Conservation (phyloP, 2,797 vertebrate genomes). For the Oreortyx pictus region DNA sequence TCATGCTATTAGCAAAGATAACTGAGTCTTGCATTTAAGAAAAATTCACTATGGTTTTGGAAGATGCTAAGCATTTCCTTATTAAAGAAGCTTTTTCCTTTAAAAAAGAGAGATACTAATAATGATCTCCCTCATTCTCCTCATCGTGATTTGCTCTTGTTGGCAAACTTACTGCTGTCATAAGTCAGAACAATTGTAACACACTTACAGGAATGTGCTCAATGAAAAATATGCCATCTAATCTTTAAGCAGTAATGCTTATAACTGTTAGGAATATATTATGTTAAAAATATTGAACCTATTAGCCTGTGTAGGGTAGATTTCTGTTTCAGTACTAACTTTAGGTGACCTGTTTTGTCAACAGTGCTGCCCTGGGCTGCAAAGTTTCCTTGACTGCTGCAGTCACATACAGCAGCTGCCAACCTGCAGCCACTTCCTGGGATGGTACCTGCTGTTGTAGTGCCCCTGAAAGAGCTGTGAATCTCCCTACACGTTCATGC, state of each 20-base stretch:
- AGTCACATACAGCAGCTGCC: background rate
- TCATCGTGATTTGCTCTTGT: constrained; percentile 6
- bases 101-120: constrained; percentile 50
- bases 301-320: background rate
- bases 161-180: constrained; percentile 3
- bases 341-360: background rate
- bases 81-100: constrained; percentile 52
- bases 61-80: constrained; percentile 10
- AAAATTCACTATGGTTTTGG: constrained; percentile 8
- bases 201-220: background rate
- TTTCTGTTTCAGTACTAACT: background rate
- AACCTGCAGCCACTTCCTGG: background rate
- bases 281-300: background rate
- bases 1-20: background rate
- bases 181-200: constrained; percentile 29
- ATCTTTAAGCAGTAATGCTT: background rate
- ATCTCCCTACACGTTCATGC: background rate
- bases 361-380: background rate
- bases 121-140: constrained; percentile 19
- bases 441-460: too few relatives aligned
- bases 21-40: constrained; percentile 17
- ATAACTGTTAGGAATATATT: background rate
- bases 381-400: background rate
- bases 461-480: background rate
- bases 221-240: background rate